phyloP scores from a whole-genome alignment of 2,888 invertebrate species.

The Isotomurus palustris region DNA sequence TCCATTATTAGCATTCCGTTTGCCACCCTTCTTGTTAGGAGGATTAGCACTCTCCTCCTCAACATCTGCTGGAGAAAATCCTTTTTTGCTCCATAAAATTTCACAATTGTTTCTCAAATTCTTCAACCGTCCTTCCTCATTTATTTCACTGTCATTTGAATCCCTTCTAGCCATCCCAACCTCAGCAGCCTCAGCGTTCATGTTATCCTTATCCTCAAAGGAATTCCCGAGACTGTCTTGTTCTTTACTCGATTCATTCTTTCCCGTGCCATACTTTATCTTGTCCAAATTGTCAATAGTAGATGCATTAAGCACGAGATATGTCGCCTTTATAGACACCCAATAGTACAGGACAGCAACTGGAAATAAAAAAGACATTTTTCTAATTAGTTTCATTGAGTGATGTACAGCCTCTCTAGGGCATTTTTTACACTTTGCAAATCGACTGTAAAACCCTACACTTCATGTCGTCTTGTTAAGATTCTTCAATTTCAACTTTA shows the following conservation, averaged over 20 bases:
- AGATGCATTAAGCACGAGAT: constrained; percentile 32
- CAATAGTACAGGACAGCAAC: constrained; percentile 35
- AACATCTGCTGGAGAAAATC: not conserved
- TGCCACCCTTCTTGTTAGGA: not conserved
- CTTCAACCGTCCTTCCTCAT: constrained; percentile 9
- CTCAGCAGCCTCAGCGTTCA: constrained; percentile 13
- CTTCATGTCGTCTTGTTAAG: no score
- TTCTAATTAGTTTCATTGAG: no score
- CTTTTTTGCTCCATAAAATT: no score
- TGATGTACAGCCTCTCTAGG: no score
- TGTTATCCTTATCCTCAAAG: not conserved
- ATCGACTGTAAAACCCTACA: no score
- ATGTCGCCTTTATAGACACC: constrained; percentile 31
- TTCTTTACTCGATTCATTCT: not conserved
- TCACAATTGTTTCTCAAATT: not conserved
- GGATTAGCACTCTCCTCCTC: not conserved
- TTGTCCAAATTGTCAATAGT: constrained; percentile 25
- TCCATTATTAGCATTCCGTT: not conserved
- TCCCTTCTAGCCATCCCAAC: not conserved
- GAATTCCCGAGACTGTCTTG: no score
- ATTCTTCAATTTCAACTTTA: no score
- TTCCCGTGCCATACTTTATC: constrained; percentile 5
- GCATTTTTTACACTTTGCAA: no score
- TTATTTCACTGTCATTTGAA: not conserved
- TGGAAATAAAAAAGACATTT: no score